A percentile compares a stretch with the other conserved stretches of the same genome.
These are phyloP conservation scores for Patagioenas fasciata DNA, from an alignment of 2,113 vertebrate species.

Conservation along the genomic window DNA sequence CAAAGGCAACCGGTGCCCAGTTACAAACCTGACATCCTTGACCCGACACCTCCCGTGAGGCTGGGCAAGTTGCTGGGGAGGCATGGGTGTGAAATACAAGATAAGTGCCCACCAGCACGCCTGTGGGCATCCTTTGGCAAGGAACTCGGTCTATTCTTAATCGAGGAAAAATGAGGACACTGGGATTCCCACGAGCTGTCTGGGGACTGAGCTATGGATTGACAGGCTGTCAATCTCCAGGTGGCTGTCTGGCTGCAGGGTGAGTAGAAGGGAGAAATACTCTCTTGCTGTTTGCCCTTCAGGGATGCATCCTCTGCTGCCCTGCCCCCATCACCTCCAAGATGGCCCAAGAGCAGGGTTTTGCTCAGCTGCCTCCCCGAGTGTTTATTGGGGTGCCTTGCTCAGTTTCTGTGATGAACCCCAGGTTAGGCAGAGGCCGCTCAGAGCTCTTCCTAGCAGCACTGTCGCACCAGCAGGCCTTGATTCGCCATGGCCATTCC, in stretches of 20 bases:
- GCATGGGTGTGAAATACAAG: neutral
- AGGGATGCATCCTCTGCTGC: neutral
- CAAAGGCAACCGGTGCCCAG: neutral
- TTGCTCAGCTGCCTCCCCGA: neutral
- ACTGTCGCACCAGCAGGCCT: neutral
- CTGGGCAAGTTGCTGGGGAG: neutral
- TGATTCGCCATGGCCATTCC: neutral
- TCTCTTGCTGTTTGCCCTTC: neutral
- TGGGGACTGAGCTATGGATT: neutral
- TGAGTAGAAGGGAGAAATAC: neutral
- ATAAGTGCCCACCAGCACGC: neutral
- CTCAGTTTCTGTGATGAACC: fast-evolving
- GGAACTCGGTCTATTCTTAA: neutral
- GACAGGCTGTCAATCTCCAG: neutral
- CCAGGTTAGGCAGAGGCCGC: neutral
- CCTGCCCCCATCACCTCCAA: neutral
- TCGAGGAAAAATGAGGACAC: conserved; percentile 28
- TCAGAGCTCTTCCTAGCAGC: neutral
- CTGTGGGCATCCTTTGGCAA: conserved; percentile 13
- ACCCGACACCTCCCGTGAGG: neutral
- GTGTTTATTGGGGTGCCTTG: neutral
- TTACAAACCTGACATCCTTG: neutral
- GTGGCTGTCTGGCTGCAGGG: neutral
- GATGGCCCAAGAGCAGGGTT: neutral
- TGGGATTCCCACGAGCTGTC: conserved; percentile 44